Evolutionary conservation across 2,113 vertebrate species (phyloP).

Genomic region (Equus quagga): DNA sequence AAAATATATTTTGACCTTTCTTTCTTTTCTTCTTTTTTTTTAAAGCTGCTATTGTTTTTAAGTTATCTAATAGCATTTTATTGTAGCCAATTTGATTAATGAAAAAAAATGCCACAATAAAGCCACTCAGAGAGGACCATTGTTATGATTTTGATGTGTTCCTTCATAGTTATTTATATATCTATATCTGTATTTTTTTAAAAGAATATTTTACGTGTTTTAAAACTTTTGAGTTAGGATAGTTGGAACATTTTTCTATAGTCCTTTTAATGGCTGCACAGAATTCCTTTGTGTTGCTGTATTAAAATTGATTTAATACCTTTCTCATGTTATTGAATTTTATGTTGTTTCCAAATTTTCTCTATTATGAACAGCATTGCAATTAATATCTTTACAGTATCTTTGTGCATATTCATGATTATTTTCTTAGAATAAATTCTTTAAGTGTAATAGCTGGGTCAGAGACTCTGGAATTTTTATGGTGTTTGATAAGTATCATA

Average conservation of each 20-base stretch:
- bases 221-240: neutral
- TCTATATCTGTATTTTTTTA: neutral
- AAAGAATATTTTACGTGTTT: neutral
- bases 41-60: neutral
- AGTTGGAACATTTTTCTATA: neutral
- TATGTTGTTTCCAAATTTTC: neutral
- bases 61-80: constrained; percentile 18
- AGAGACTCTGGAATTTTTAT: neutral
- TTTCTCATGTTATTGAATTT: constrained; percentile 20
- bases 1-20: neutral
- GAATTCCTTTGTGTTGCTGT: neutral
- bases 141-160: neutral
- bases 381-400: neutral
- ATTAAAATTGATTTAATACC: neutral
- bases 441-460: neutral
- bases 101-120: neutral
- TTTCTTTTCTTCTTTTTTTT: neutral
- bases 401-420: neutral
- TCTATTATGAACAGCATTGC: neutral
- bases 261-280: neutral
- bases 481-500: neutral
- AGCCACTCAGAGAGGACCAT: neutral
- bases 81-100: constrained; percentile 6
- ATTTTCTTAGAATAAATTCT: constrained; percentile 9
- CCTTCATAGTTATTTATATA: neutral